A percentile compares a stretch with the other conserved stretches of the same genome.
Conservation (phyloP, 2,113 vertebrate genomes). For the Dermatemys mawii region DNA sequence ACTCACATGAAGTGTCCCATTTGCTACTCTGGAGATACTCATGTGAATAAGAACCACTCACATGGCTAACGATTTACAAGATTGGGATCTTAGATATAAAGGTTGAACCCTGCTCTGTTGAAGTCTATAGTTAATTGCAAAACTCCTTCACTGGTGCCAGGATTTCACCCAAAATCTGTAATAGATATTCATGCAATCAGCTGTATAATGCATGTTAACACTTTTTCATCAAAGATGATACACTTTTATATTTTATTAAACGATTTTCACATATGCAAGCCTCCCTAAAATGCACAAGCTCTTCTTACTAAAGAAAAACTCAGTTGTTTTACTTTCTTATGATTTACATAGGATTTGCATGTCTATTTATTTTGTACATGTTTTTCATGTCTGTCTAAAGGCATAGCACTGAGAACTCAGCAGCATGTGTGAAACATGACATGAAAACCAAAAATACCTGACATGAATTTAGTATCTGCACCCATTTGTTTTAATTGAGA, state of each 20-base stretch:
- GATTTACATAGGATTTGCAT: background rate
- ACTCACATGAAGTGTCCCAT: no score
- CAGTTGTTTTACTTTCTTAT: background rate
- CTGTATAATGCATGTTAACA: background rate
- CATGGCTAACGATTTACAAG: background rate
- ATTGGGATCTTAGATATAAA: no score
- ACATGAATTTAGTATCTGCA: no score
- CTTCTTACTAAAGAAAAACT: background rate
- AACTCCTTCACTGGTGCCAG: background rate
- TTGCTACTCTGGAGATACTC: no score
- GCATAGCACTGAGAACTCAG: background rate
- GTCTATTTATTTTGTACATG: background rate
- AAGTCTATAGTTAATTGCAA: background rate
- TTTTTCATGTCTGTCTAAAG: background rate
- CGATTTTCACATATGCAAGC: background rate
- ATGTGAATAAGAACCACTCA: background rate
- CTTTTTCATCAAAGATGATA: background rate
- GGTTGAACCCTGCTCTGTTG: no score
- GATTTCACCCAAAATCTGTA: background rate
- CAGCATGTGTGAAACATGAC: no score
- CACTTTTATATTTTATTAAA: background rate
- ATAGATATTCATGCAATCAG: background rate
- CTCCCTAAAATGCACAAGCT: background rate
- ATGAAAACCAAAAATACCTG: no score
- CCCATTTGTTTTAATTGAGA: background rate